These are phyloP conservation scores for Threskiornis aethiopicus DNA, from an alignment of 2,797 vertebrate species.

Conservation along the genomic window DNA sequence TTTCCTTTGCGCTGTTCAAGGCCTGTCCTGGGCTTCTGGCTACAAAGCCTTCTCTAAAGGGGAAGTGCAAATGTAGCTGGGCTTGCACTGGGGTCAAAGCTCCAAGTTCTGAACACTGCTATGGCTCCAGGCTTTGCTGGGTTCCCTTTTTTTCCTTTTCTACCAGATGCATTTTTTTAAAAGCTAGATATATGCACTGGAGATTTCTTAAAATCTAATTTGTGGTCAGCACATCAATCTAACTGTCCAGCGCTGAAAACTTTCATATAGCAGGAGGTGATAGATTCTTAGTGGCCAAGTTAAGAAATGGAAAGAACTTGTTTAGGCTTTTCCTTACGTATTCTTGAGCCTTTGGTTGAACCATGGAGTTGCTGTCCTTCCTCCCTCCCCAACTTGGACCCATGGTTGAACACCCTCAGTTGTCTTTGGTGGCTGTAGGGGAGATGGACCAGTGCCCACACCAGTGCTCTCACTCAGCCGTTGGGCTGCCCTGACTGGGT, in stretches of 20 bases:
- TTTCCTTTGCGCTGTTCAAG: accelerated
- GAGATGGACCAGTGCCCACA: neutral
- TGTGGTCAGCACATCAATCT: neutral
- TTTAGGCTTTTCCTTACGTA: neutral
- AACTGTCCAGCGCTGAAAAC: neutral
- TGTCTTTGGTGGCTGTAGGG: neutral
- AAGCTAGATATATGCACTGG: accelerated
- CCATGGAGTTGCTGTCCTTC: neutral
- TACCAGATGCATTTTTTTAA: neutral
- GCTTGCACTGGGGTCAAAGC: neutral
- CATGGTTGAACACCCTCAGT: accelerated
- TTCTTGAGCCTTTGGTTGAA: neutral
- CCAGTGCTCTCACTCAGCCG: neutral
- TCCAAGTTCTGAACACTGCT: neutral
- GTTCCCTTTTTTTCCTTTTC: neutral
- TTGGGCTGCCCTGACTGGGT: neutral
- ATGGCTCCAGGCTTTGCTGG: neutral
- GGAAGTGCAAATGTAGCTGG: neutral
- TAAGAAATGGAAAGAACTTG: neutral
- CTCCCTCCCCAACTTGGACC: neutral
- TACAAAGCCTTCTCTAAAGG: neutral
- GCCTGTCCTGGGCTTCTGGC: neutral
- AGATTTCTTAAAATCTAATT: neutral
- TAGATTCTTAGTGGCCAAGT: neutral
- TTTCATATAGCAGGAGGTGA: neutral